Percentiles rank a stretch among this genome's conserved stretches.
These are phyloP conservation scores for Emydura subglobosa DNA, from an alignment of 2,113 vertebrate species.

Conservation along the genomic window DNA sequence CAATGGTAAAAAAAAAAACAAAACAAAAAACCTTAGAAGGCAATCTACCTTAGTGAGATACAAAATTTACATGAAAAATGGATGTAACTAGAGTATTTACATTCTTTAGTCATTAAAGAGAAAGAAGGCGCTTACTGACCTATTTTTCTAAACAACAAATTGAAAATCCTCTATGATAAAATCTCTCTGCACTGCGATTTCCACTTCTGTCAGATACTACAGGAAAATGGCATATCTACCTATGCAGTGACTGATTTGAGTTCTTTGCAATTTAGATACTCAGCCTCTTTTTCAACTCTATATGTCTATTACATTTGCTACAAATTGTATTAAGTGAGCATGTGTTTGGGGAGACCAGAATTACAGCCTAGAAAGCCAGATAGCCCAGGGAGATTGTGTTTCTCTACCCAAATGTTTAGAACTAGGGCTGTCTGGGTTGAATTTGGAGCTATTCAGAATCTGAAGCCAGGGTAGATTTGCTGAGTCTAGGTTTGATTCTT, in stretches of 20 bases:
- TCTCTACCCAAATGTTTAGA: neutral
- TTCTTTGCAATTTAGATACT: constrained; percentile 73
- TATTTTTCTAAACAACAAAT: constrained; percentile 77
- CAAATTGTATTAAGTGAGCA: constrained; percentile 31
- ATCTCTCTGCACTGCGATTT: constrained; percentile 68
- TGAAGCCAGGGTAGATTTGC: neutral
- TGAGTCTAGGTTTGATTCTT: neutral
- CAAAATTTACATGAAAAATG: constrained; percentile 73
- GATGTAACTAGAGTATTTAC: constrained; percentile 75
- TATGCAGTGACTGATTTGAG: constrained; percentile 60
- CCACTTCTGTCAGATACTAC: constrained; percentile 72
- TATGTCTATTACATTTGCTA: constrained; percentile 62
- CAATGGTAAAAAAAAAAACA: neutral
- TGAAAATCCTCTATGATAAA: constrained; percentile 80
- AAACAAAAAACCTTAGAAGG: constrained; percentile 38
- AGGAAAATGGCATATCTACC: constrained; percentile 76
- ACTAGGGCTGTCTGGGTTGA: neutral
- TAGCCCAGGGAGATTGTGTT: neutral
- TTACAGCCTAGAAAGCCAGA: neutral
- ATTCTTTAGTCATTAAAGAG: constrained; percentile 78
- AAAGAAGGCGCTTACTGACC: constrained; percentile 76
- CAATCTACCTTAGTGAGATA: constrained; percentile 66
- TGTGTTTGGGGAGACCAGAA: constrained; percentile 23
- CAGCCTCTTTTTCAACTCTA: constrained; percentile 67
- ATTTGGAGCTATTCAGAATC: neutral